Evolutionary conservation across 2,888 invertebrate species (phyloP).

Genomic region (Drosophila macrospina): DNA sequence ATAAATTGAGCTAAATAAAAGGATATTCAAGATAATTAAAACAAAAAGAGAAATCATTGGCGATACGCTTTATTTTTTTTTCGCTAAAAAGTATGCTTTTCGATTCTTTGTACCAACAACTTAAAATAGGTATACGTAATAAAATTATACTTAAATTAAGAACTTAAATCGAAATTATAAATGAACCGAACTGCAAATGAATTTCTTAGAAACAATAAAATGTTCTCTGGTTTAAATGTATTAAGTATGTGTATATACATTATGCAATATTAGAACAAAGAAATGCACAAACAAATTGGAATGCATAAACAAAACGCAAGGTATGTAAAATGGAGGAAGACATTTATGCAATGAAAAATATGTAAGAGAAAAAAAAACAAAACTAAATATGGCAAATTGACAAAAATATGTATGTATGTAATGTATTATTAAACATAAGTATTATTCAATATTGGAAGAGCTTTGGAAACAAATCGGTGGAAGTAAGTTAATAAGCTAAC

Average conservation of each 20-base stretch:
- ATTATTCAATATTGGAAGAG: slow-evolving; percentile 74
- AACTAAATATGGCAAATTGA: slow-evolving; percentile 75
- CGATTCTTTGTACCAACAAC: slow-evolving; percentile 82
- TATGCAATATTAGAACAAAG: slow-evolving; percentile 62
- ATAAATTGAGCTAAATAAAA: slow-evolving; percentile 13
- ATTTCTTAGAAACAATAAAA: slow-evolving; percentile 49
- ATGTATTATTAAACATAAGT: slow-evolving; percentile 59
- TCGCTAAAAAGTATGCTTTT: slow-evolving; percentile 72
- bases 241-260: slow-evolving; percentile 60
- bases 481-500: slow-evolving; percentile 76
- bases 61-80: slow-evolving; percentile 74
- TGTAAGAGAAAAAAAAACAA: slow-evolving; percentile 33
- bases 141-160: slow-evolving; percentile 63
- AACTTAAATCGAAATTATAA: slow-evolving; percentile 64
- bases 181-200: slow-evolving; percentile 61
- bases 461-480: slow-evolving; percentile 80
- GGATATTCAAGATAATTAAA: slow-evolving; percentile 21
- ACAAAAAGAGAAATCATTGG: slow-evolving; percentile 57
- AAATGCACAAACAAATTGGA: slow-evolving; percentile 76
- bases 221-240: slow-evolving; percentile 42
- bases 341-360: slow-evolving; percentile 56
- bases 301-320: slow-evolving; percentile 77
- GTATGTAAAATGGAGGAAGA: slow-evolving; percentile 61
- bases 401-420: slow-evolving; percentile 37
- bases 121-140: slow-evolving; percentile 68